A percentile compares a stretch with the other conserved stretches of the same genome.
Evolutionary conservation across 2,888 invertebrate genomes (phyloP).

Genomic region (Ormyrus nitidulus): DNA sequence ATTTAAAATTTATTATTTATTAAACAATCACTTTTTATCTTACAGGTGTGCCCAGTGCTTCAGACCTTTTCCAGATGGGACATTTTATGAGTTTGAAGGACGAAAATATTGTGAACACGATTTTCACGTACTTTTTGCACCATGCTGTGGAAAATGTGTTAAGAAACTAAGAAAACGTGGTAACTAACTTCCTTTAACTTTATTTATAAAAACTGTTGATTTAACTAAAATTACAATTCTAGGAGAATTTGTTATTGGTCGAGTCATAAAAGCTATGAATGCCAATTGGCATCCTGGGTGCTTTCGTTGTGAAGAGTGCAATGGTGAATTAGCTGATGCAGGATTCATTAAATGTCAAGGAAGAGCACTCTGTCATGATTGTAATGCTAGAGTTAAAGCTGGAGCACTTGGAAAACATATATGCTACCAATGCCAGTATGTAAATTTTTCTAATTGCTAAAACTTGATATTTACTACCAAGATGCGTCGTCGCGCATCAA

Average conservation of each 20-base stretch:
- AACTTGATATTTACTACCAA: constrained; percentile 16
- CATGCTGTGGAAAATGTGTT: constrained; percentile 90
- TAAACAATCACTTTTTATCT: constrained; percentile 24
- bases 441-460: constrained; percentile 61
- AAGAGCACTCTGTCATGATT: constrained; percentile 93
- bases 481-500: background rate
- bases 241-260: constrained; percentile 97
- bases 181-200: too few relatives aligned
- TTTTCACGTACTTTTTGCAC: constrained; percentile 97
- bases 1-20: too few relatives aligned
- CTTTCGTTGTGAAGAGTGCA: constrained; percentile 97
- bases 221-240: constrained; percentile 51
- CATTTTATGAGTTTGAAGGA: constrained; percentile 99
- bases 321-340: constrained; percentile 93
- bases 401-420: constrained; percentile 96
- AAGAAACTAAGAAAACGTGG: constrained; percentile 56
- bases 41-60: constrained; percentile 98
- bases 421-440: constrained; percentile 99
- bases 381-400: constrained; percentile 97
- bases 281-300: constrained; percentile 99
- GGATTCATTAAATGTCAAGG: constrained; percentile 96
- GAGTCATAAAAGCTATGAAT: constrained; percentile 99
- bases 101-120: constrained; percentile 99
- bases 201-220: constrained; percentile 3
- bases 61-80: constrained; percentile 96